Evolutionary conservation across 2,113 vertebrate genomes (phyloP), one percentile per base, ranked within the genome.

Genomic region (Paradoxurus hermaphroditus): DNA sequence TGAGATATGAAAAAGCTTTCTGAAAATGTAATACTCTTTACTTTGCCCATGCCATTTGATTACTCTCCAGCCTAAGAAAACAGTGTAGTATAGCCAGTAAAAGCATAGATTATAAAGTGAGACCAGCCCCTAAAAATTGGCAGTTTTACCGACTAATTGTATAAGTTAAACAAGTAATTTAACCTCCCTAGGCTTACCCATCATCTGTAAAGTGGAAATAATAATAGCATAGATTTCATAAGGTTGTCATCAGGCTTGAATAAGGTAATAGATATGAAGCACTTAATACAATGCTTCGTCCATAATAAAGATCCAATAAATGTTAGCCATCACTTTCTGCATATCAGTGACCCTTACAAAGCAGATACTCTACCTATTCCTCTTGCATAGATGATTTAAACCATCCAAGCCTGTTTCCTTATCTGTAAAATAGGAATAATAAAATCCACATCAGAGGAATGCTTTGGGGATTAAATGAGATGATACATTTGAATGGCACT

Each of bases 401-500:
- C 23, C 19, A 23, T 25, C 4, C 41, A 94, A 90, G 27, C 70
- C 23, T 44, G 23, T 67, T 65, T 94, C 10, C 18, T 91, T 67
- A 27, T 34, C 93, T 88, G 46, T 96, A 95, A 85, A 70, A 73
- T 63, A 19, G 25, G 8, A 73, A 83, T 88, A 68, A 95, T 89
- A 94, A 93, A 51, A 59, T 3, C 25, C n/a, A 44, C 1, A 36
- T 39, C 70, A 72, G 15, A 51, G 36, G 16, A 81, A 81, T 92
- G 3, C 75, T 84, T 86, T n/a, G 5, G 49, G 6, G 34, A 72
- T 95, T 82, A 68, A 73, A 79, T 84, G 34, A 96, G 53, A 63
- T 95, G 10, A 73, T 88, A 86, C 10, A 82, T 72, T 36, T 86
- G 39, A 88, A 90, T 63, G 10, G 1, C 31, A 79, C 70, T 75